Evolutionary conservation across 2,797 vertebrate genomes (phyloP).

Genomic region (Cirrhinus molitorella): DNA sequence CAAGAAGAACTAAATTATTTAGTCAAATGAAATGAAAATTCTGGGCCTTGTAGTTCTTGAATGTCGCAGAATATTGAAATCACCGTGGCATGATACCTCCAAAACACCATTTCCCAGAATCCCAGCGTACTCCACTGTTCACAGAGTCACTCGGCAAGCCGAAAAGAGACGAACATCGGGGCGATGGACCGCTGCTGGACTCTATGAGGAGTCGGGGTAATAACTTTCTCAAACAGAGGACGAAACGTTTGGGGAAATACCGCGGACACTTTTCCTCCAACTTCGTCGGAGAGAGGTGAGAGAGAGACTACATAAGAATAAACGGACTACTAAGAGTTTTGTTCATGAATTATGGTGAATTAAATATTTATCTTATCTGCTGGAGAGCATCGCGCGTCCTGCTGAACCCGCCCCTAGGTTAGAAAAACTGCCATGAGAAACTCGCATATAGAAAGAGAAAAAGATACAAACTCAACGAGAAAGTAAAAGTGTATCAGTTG

Average conservation of each 20-base stretch:
- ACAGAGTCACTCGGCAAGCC: constrained; percentile 39
- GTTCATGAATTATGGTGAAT: constrained; percentile 18
- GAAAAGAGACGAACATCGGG: constrained; percentile 49
- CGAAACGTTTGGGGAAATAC: constrained; percentile 21
- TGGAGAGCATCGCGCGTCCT: constrained; percentile 42
- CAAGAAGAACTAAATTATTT: not conserved
- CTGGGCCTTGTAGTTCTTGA: constrained; percentile 56
- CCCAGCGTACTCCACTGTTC: constrained; percentile 47
- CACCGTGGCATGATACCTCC: constrained; percentile 7
- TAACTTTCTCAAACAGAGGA: constrained; percentile 41
- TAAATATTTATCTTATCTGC: constrained; percentile 52
- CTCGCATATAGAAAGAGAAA: not conserved
- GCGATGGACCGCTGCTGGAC: constrained; percentile 50
- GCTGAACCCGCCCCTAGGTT: constrained; percentile 31
- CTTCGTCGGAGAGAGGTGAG: constrained; percentile 53
- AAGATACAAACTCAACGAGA: not conserved
- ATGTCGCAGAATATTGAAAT: not conserved
- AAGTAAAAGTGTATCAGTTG: not conserved
- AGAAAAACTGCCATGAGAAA: constrained; percentile 36
- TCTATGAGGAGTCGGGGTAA: constrained; percentile 37
- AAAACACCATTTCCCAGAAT: constrained; percentile 86
- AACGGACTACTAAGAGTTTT: constrained; percentile 11
- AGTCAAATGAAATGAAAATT: not conserved
- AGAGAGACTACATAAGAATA: not conserved
- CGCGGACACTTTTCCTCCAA: constrained; percentile 10